These are phyloP conservation scores for Neogobius melanostomus DNA, from an alignment of 2,113 vertebrate genomes.

Conservation along the genomic window DNA sequence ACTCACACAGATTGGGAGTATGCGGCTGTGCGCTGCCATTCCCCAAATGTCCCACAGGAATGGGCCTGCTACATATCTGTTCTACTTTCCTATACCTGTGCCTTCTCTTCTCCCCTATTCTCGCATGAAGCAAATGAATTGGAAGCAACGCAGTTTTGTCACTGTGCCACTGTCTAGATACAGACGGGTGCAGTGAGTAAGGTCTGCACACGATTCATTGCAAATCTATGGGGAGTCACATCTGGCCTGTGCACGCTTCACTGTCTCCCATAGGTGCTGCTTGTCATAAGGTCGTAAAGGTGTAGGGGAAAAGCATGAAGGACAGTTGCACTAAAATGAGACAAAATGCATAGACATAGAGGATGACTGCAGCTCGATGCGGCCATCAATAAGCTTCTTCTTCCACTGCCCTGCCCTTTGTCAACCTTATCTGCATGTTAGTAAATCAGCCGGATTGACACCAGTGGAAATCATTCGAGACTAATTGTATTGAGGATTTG, in stretches of 20 bases:
- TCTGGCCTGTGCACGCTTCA: constrained; percentile 44
- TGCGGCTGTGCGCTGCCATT: constrained; percentile 43
- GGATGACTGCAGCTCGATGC: constrained; percentile 34
- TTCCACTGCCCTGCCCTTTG: constrained; percentile 30
- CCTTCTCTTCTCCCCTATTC: constrained; percentile 17
- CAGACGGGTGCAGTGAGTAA: constrained; percentile 29
- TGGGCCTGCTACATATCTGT: constrained; percentile 43
- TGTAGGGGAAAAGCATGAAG: constrained; percentile 29
- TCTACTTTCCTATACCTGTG: constrained; percentile 40
- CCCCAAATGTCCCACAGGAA: constrained; percentile 37
- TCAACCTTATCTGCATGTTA: constrained; percentile 51
- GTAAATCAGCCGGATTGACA: constrained; percentile 61
- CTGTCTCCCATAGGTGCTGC: constrained; percentile 32
- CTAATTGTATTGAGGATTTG: constrained; percentile 65
- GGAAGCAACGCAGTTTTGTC: constrained; percentile 22
- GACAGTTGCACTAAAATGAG: constrained; percentile 21
- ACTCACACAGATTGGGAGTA: constrained; percentile 48
- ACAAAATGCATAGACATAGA: background rate
- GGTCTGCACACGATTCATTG: background rate
- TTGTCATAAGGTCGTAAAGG: constrained; percentile 17
- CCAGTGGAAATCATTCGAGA: constrained; percentile 65
- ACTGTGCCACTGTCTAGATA: constrained; percentile 57
- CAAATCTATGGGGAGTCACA: constrained; percentile 50
- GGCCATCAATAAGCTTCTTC: constrained; percentile 49
- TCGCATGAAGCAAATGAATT: constrained; percentile 5